Evolutionary conservation across 2,888 invertebrate species (phyloP), one percentile per base, ranked within the genome.

Genomic region (Tachina fera): DNA sequence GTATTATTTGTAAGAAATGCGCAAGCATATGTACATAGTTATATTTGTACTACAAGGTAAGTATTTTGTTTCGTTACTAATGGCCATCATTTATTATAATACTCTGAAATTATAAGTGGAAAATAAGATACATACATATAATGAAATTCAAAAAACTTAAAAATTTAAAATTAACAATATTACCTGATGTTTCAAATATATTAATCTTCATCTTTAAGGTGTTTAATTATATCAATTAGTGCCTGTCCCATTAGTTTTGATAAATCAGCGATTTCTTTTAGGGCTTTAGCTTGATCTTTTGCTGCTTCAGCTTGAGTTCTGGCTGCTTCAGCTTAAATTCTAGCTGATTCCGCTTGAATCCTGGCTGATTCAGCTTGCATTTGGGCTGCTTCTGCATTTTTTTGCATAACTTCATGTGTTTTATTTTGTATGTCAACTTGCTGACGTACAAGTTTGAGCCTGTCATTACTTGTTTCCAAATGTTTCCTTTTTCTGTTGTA

Each of bases 311-410:
- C n/a, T n/a, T 60, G 60, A 6, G 8, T 60, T 41, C 49, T 60
- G 1, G 39, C 49, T 10, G 58, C 60, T 47, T 74, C 72, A 16
- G 72, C 60, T 16, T 49, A 45, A 72, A 45, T 14, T 58, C 41
- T 60, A 4, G 58, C 56, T 22, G 74, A n/a, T 61, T 60, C 74
- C n/a, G 75, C 63, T 53, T 65, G 49, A 51, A 49, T 14, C 63
- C 43, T 61, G 3, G 47, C 60, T 45, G 71, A 13, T 60, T 72
- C 72, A 19, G 75, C 75, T 43, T 45, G 39, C 11, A 16, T 63
- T 75, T 51, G 11, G 13, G 63, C 39, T 19, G 51, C 19, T 63
- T 75, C 75, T 8, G 51, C 49, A 19, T 53, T 39, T 16, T 61
- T 61, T 9, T 51, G 11, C 49, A 75, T 63, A 13, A 49, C 8